phyloP scores from a whole-genome alignment of 2,888 invertebrate species.

The Gordius sp. region DNA sequence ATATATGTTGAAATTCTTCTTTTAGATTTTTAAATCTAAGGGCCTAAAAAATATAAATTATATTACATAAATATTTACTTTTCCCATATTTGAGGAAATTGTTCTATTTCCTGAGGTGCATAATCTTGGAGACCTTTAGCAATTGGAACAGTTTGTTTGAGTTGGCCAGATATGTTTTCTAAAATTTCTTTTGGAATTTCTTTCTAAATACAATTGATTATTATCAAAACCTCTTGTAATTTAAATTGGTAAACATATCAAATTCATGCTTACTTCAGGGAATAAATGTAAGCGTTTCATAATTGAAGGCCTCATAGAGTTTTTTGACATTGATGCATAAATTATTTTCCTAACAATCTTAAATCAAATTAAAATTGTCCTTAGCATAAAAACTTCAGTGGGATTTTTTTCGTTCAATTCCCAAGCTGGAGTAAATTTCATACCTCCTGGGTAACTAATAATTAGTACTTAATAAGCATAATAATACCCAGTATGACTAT shows the following conservation, averaged over 20 bases:
- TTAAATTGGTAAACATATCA: neutral
- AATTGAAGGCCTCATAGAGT: neutral
- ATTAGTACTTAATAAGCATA: constrained; percentile 14
- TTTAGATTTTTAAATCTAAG: too few species aligned
- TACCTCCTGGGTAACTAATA: constrained; percentile 3
- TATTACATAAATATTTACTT: neutral
- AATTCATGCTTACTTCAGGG: constrained; percentile 3
- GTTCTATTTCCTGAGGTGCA: neutral
- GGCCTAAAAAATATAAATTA: neutral
- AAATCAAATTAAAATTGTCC: neutral
- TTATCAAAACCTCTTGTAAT: neutral
- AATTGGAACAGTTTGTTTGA: neutral
- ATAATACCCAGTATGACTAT: constrained; percentile 8
- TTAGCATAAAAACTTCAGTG: neutral
- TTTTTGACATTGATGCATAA: constrained; percentile 10
- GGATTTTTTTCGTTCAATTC: neutral
- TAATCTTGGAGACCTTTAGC: constrained; percentile 14
- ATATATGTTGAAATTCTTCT: too few species aligned
- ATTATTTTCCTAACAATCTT: constrained; percentile 11
- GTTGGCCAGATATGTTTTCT: constrained; percentile 9
- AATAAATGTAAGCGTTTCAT: constrained; percentile 8
- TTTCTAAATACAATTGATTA: neutral
- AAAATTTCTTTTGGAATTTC: neutral
- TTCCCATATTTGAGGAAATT: constrained; percentile 9
- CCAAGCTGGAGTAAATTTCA: constrained; percentile 14